Evolutionary conservation across 2,888 invertebrate genomes (phyloP), one percentile per base, ranked within the genome.

Genomic region (Aproaerema taeniolella): DNA sequence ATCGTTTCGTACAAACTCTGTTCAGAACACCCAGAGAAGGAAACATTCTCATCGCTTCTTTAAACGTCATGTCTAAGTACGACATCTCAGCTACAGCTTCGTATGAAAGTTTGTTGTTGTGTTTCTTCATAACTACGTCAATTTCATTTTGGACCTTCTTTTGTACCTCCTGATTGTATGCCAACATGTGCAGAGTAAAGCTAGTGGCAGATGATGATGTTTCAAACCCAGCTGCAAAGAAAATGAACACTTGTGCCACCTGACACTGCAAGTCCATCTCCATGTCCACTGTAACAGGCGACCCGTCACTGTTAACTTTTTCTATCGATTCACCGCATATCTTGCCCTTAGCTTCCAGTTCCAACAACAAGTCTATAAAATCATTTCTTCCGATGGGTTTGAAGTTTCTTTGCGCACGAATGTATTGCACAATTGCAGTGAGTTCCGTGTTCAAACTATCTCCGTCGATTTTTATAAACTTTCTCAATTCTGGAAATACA

Each of bases 171-270:
- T 64, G 67, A 43, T 76, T 51, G 13, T 53, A 57, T 1, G 78
- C 75, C 1, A 79, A 52, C 31, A 58, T 53, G 31, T 73, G 70
- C 1, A 70, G 42, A 2, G 63, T 55, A 25, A 61, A 70, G 45
- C 68, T 68, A 10, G 70, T 59, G 1, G 68, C 53, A 1, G 68
- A 60, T 3, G 76, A 69, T 0, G 63, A 65, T 2, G 64, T 61
- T 42, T 64, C 65, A 33, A 60, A 62, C 0, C 67, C 66, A 15
- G 60, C 67, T 6, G 42, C 46, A 30, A 49, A 49, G 38, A 49
- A 49, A 6, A 45, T 17, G 9, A 45, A 45, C n/a, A 39, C 39
- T 29, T 47, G 47, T 1, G 44, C 42, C 0, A 42, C 40, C 17
- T 16, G 16, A 1, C 15, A 11, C 1, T 26, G 7, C 6, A 16